Conservation (phyloP, 2,888 invertebrate genomes). For the Polymixis flavicincta region DNA sequence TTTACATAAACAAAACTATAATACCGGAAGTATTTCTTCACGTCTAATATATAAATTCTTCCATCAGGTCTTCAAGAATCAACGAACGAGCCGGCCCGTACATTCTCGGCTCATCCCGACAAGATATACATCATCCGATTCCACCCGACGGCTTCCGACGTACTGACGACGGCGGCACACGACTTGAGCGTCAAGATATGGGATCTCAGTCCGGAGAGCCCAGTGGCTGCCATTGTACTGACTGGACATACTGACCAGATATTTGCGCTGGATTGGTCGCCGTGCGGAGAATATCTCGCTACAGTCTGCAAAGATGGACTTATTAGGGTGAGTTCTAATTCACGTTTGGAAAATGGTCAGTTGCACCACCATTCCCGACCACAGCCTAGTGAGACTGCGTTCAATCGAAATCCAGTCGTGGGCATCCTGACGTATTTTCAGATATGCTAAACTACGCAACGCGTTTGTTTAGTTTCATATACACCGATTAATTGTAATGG, state of each 20-base stretch:
- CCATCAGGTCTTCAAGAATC: constrained; percentile 92
- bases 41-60: neutral
- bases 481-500: too few species aligned
- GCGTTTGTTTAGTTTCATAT: too few species aligned
- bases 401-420: neutral
- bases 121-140: constrained; percentile 96
- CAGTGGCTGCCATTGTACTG: constrained; percentile 89
- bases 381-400: neutral
- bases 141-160: constrained; percentile 96
- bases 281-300: constrained; percentile 96
- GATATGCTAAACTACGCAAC: too few species aligned
- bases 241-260: constrained; percentile 96
- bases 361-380: too few species aligned
- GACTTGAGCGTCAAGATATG: constrained; percentile 97
- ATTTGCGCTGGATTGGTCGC: constrained; percentile 98
- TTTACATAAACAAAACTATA: neutral
- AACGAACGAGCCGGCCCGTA: constrained; percentile 93
- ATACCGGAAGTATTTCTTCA: neutral
- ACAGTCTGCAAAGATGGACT: constrained; percentile 97
- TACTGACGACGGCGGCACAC: constrained; percentile 97
- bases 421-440: neutral
- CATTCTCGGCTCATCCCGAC: constrained; percentile 94
- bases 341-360: neutral
- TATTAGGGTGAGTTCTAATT: constrained; percentile 88
- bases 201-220: constrained; percentile 91